Conservation (phyloP, 2,113 vertebrate genomes). For the Sebastes schlegelii region DNA sequence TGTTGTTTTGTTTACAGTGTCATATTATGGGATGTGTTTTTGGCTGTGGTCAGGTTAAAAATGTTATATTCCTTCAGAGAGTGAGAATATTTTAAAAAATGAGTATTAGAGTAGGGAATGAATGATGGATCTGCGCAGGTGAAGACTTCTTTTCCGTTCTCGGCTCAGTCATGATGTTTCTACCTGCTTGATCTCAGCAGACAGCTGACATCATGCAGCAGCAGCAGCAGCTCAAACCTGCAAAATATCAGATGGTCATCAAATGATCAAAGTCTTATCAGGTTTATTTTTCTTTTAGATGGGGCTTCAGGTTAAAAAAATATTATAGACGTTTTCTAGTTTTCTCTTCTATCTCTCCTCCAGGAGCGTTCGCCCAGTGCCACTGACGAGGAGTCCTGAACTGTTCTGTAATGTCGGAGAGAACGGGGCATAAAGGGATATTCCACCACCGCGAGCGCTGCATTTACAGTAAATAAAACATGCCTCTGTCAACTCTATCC, state of each 20-base stretch:
- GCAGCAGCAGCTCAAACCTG: not conserved
- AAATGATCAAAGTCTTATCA: not conserved
- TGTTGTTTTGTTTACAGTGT: not conserved
- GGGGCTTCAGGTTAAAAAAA: too few species aligned
- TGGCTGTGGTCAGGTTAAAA: not conserved
- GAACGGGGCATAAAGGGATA: constrained; percentile 12
- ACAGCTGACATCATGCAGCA: not conserved
- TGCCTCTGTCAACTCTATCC: constrained; percentile 41
- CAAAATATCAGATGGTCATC: not conserved
- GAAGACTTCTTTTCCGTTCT: not conserved
- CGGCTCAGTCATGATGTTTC: not conserved
- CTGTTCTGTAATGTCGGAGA: constrained; percentile 5
- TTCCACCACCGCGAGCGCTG: constrained; percentile 28
- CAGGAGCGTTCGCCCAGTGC: constrained; percentile 79
- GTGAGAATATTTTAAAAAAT: not conserved
- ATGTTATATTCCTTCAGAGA: not conserved
- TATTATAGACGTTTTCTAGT: not conserved
- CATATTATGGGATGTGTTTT: not conserved
- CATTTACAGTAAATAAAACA: constrained; percentile 28
- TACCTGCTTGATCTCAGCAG: not conserved
- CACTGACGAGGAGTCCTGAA: constrained; percentile 78
- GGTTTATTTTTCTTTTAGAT: not conserved
- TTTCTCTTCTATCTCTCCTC: constrained; percentile 19
- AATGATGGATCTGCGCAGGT: too few species aligned
- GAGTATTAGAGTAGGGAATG: not conserved